Evolutionary conservation across 1,140 invertebrate species (phyloP), one percentile per base, ranked within the genome.

Genomic region (Atta texana): DNA sequence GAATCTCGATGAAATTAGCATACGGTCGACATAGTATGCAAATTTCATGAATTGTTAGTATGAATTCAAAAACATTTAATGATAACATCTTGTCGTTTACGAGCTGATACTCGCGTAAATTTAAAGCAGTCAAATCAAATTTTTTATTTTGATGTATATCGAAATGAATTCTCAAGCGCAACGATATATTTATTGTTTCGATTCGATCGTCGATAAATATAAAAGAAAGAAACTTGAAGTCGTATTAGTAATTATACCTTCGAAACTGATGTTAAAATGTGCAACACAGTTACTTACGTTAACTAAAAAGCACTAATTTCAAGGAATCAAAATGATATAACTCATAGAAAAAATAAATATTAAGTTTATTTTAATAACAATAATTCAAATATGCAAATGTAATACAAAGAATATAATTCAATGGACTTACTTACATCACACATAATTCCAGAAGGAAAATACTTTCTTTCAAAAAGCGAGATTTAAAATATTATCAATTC

Each of bases 31-130:
- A 53, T 69, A 44, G 14, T 44, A 49, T 57, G 31, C 66, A 71
- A 81, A 71, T 71, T 24, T 71, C 44, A 28, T 53, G 6, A 81
- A 81, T 44, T 68, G 31, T 78, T 71, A 81, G n/a, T 49, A 51
- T 21, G 39, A 77, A 28, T 63, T n/a, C 16, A 49, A n/a, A 78
- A 64, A 49, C 12, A 63, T 24, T 28, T 59, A 69, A 71, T 28
- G 49, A 53, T 55, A 53, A 72, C 16, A 18, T 66, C 16, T 5
- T 55, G 18, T n/a, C 7, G 39, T 74, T 55, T 55, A 24, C 74
- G 16, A 18, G 12, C 34, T 61, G 55, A 74, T 61, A 14, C 59
- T 49, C 10, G 39, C 28, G n/a, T 5, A 16, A 76, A 76, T 44
- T 74, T 12, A 14, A 57, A 74, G 57, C n/a, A 34, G 28, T n/a